Percentiles rank a stretch among this genome's conserved stretches.
Evolutionary conservation across 2,888 invertebrate genomes (phyloP).

Genomic region (Eumerus sabulonum): DNA sequence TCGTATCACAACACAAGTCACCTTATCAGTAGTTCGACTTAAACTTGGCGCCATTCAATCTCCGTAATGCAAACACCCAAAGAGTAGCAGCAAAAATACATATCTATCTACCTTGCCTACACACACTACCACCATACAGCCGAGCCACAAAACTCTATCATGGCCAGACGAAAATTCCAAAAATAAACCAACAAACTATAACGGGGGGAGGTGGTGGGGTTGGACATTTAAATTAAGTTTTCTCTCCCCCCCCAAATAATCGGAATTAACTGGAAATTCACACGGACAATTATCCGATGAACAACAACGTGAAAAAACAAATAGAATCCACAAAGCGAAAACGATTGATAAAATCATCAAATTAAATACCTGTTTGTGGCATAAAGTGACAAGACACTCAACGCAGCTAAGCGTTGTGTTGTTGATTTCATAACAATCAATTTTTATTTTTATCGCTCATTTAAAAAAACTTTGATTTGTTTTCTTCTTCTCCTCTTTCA

Average conservation of each 20-base stretch:
- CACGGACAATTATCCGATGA: too few species aligned
- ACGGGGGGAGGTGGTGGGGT: too few species aligned
- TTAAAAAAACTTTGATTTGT: slow-evolving; percentile 46
- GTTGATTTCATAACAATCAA: slow-evolving; percentile 50
- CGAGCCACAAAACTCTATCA: too few species aligned
- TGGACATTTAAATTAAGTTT: too few species aligned
- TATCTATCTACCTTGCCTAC: slow-evolving; percentile 4
- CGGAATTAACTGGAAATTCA: too few species aligned
- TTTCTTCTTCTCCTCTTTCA: slow-evolving; percentile 5
- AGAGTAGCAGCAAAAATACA: slow-evolving; percentile 28
- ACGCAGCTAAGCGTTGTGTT: slow-evolving; percentile 17
- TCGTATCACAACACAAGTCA: slow-evolving; percentile 7
- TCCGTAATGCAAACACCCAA: slow-evolving; percentile 43
- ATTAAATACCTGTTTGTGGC: too few species aligned
- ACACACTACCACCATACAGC: too few species aligned
- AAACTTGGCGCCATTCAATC: slow-evolving; percentile 58
- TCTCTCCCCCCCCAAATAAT: too few species aligned
- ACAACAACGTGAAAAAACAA: too few species aligned
- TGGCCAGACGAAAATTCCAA: too few species aligned
- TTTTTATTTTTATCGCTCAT: slow-evolving; percentile 32
- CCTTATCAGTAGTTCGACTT: slow-evolving; percentile 45
- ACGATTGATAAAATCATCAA: not conserved
- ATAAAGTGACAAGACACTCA: too few species aligned
- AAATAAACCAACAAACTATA: too few species aligned
- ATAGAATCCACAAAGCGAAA: not conserved